These are phyloP conservation scores for Chloroclystis v-ata DNA, from an alignment of 2,888 invertebrate species.

Conservation along the genomic window DNA sequence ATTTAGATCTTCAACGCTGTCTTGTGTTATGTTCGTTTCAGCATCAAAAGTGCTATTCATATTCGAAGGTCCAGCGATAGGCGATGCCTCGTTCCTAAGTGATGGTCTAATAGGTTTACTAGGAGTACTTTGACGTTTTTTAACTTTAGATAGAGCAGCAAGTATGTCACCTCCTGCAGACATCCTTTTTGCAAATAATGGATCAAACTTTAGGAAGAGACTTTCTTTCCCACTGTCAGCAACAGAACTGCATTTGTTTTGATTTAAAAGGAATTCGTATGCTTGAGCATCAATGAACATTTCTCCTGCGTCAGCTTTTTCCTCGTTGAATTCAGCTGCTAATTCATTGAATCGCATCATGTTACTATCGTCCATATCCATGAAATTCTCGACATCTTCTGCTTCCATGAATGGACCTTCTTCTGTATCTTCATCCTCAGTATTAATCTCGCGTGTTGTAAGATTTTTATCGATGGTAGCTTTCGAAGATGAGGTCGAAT, in stretches of 20 bases:
- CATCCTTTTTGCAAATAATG: constrained; percentile 61
- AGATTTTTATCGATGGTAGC: constrained; percentile 43
- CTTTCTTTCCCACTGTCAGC: constrained; percentile 70
- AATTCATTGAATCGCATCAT: constrained; percentile 53
- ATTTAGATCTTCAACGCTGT: constrained; percentile 49
- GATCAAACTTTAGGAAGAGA: constrained; percentile 69
- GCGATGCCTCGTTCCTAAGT: constrained; percentile 30
- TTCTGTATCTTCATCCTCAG: constrained; percentile 68
- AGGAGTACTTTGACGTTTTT: constrained; percentile 57
- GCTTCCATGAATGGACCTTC: constrained; percentile 66
- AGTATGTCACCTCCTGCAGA: constrained; percentile 53
- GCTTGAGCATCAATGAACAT: constrained; percentile 70
- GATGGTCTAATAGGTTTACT: constrained; percentile 38
- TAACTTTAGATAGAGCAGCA: constrained; percentile 49
- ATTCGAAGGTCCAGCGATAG: constrained; percentile 44
- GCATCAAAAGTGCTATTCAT: constrained; percentile 36
- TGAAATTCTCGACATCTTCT: constrained; percentile 48
- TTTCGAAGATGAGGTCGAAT: constrained; percentile 46
- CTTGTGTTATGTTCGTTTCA: constrained; percentile 36
- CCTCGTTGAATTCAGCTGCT: constrained; percentile 40
- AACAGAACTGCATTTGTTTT: constrained; percentile 58
- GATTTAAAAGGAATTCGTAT: constrained; percentile 65
- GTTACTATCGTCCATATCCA: constrained; percentile 42
- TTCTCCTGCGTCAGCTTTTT: constrained; percentile 52
- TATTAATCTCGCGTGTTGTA: constrained; percentile 54